Percentiles rank a stretch among this genome's conserved stretches.
Conservation (phyloP, 1,140 invertebrate genomes). For the Eufriesea mexicana region DNA sequence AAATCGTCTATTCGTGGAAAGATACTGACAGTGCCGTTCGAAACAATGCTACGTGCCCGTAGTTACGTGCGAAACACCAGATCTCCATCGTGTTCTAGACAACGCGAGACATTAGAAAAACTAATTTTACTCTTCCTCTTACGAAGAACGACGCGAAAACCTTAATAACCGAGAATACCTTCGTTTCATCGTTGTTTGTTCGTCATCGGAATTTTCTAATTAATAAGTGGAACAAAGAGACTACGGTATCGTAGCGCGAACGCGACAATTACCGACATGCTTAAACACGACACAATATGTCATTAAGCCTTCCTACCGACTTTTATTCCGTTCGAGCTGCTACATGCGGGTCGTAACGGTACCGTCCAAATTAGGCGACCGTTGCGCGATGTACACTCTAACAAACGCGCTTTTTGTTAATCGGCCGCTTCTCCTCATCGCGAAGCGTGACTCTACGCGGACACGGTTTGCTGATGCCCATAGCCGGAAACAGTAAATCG, state of each 20-base stretch:
- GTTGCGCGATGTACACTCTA: slow-evolving; percentile 4
- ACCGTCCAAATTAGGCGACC: slow-evolving; percentile 54
- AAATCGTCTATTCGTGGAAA: slow-evolving; percentile 70
- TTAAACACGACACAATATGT: slow-evolving; percentile 7
- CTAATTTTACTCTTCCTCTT: not conserved
- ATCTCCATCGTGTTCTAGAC: not conserved
- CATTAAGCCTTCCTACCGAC: not conserved
- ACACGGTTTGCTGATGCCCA: slow-evolving; percentile 60
- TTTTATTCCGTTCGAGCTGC: slow-evolving; percentile 7
- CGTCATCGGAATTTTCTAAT: not conserved
- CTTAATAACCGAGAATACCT: not conserved
- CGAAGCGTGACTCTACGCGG: slow-evolving; percentile 32
- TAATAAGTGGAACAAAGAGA: not conserved
- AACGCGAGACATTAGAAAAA: slow-evolving; percentile 2
- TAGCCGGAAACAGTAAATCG: slow-evolving; percentile 72
- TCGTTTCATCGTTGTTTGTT: not conserved
- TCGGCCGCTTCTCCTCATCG: slow-evolving; percentile 26
- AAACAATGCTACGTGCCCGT: slow-evolving; percentile 59
- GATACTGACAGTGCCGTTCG: slow-evolving; percentile 52
- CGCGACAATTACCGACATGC: not conserved
- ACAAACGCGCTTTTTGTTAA: slow-evolving; percentile 55
- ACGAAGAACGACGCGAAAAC: not conserved
- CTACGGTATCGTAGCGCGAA: not conserved
- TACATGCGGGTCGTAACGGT: slow-evolving; percentile 42
- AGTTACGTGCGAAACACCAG: slow-evolving; percentile 59